Base-by-base conservation (phyloP, 2,113 vertebrate genomes). In the Engraulis encrasicolus region DNA sequence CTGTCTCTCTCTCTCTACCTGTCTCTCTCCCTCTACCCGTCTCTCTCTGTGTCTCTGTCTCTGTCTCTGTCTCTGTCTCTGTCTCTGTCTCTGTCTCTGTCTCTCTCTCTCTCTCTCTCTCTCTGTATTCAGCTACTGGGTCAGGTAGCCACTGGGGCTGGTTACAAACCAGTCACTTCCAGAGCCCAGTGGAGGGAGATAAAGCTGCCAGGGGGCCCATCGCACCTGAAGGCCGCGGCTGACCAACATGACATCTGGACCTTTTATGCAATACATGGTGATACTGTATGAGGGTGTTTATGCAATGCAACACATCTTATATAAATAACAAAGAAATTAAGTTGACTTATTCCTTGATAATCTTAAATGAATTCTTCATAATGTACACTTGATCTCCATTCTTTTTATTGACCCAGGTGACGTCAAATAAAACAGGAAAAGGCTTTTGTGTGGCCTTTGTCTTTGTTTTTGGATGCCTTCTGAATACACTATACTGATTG, bases 91-190 rank as follows among this genome's bases (percentile, higher is more conserved):
- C 27, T 71, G 27, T 34, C 27, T 34, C 61, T 71, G 27, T 61
- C 61, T 34, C 27, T 74, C 66, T 71, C 61, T 71, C 27, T 71
- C 23, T 31, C 40, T 45, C 40, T 45, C 40, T 45, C 40, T 45
- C 40, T 45, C n/a, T n/a, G n/a, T n/a, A n/a, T n/a, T n/a, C n/a
- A n/a, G n/a, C n/a, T n/a, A n/a, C n/a, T n/a, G n/a, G n/a, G n/a
- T n/a, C n/a, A n/a, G n/a, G n/a, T n/a, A n/a, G n/a, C n/a, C n/a
- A n/a, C 7, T 66, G 58, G 58, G 58, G 1, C 12, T 81, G 78
- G 82, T 87, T 49, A 23, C 80, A 38, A 88, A 82, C 89, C 89
- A 89, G 89, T 90, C 91, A 81, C 52, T 90, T 92, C 91, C 88
- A 87, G 90, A 66, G 9, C 58, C 27, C 9, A 23, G 58, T 23